Evolutionary conservation across 2,113 vertebrate genomes (phyloP), one percentile per base, ranked within the genome.

Genomic region (Clupea harengus): DNA sequence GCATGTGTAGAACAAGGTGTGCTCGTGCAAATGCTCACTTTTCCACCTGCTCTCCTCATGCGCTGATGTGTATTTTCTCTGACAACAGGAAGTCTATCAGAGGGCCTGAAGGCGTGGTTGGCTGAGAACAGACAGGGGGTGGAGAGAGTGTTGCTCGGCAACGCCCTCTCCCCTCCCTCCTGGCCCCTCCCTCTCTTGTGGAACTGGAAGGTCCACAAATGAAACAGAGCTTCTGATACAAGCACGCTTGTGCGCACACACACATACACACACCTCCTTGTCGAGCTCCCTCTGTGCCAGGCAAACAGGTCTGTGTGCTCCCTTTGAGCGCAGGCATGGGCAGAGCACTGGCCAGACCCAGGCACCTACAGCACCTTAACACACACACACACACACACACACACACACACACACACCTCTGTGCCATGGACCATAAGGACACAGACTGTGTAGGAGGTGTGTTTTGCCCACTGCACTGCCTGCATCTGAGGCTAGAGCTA

Each of bases 191-290:
- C 82, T 81, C 88, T 95, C 89, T 91, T 94, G 81, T 88, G 92
- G 91, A 96, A 94, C 93, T 96, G 95, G 94, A 97, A 96, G 91
- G 90, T 93, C 90, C 92, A 94, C 91, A 94, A 92, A 92, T 94
- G 93, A 96, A 78, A 78, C 4, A 11, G 72, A 78, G 13, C 25
- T 32, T 18, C 3, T 28, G 64, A 67, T 3, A 64, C 57, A 60
- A 5, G 22, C 22, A 32, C 22, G 22, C 18, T 6, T 4, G 22
- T 20, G 22, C 57, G 22, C 28, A 32, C n/a, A 72, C 64, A 32
- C 64, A 72, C 64, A 72, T 9, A 15, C 64, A 32, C 64, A 10
- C 64, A 32, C 9, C n/a, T 28, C n/a, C n/a, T 15, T 64, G n/a
- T 15, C 32, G 25, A 72, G 64, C 64, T 72, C 64, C 64, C 25